Evolutionary conservation across 2,888 invertebrate species (phyloP).

Genomic region (Agrilus mali): DNA sequence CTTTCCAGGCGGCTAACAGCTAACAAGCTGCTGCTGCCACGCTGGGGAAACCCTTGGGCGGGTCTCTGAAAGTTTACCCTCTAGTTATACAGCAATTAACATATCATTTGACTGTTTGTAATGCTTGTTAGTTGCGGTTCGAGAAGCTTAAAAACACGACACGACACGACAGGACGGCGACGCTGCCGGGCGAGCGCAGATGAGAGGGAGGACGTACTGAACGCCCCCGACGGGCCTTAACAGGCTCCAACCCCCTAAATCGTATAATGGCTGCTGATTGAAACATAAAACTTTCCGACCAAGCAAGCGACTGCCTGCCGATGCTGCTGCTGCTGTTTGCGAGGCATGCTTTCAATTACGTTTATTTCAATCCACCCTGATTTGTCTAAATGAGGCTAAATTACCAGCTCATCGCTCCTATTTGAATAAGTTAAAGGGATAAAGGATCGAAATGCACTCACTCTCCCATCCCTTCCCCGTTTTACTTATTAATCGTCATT

Average conservation of each 20-base stretch:
- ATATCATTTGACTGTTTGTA: slow-evolving; percentile 29
- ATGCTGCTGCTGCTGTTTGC: neutral
- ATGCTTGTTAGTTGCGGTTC: slow-evolving; percentile 23
- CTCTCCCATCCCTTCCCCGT: too few species aligned
- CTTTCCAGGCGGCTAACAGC: slow-evolving; percentile 26
- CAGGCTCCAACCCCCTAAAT: neutral
- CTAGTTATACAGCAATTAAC: slow-evolving; percentile 30
- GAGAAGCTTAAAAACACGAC: slow-evolving; percentile 15
- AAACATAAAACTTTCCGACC: slow-evolving; percentile 18
- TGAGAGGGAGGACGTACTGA: too few species aligned
- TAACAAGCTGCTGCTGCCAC: slow-evolving; percentile 1
- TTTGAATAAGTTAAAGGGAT: too few species aligned
- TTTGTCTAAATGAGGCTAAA: slow-evolving; percentile 23
- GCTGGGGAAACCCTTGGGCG: slow-evolving; percentile 5
- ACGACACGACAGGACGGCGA: too few species aligned
- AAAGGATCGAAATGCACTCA: too few species aligned
- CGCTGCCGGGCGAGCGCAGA: slow-evolving; percentile 12
- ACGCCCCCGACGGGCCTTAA: too few species aligned
- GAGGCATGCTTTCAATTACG: slow-evolving; percentile 25
- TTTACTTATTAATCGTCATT: too few species aligned
- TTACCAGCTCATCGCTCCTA: slow-evolving; percentile 9
- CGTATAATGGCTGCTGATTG: slow-evolving; percentile 28
- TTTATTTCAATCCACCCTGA: slow-evolving; percentile 22
- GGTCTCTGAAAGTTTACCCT: slow-evolving; percentile 22
- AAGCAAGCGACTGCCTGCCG: too few species aligned